A percentile compares a stretch with the other conserved stretches of the same genome.
These are phyloP conservation scores for Ernsta delagoae DNA, from an alignment of 2,888 invertebrate species.

Conservation along the genomic window DNA sequence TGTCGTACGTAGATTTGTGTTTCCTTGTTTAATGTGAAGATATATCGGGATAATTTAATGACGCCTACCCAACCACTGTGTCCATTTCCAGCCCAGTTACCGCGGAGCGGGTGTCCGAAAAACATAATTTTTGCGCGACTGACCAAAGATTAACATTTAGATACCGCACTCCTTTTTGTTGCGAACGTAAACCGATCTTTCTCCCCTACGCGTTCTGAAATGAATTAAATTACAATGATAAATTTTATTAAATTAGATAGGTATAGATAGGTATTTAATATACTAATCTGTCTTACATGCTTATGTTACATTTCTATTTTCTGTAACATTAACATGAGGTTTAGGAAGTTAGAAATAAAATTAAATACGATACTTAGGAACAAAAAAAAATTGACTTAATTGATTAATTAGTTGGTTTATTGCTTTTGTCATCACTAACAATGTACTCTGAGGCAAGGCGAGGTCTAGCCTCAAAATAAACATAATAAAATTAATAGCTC, in stretches of 20 bases:
- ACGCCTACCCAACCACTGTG: conserved; percentile 57
- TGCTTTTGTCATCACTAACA: too few relatives aligned
- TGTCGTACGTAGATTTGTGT: not conserved
- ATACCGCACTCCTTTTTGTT: conserved; percentile 76
- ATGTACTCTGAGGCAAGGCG: not conserved
- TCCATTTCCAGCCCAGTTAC: conserved; percentile 67
- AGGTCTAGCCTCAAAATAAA: conserved; percentile 44
- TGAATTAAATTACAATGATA: conserved; percentile 24
- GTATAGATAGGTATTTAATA: too few relatives aligned
- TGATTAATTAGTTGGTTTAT: too few relatives aligned
- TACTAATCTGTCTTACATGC: too few relatives aligned
- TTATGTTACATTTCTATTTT: too few relatives aligned
- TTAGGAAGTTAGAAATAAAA: too few relatives aligned
- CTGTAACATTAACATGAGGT: too few relatives aligned
- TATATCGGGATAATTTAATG: conserved; percentile 57
- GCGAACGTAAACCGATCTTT: conserved; percentile 61
- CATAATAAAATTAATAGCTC: conserved; percentile 56
- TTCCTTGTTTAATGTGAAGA: conserved; percentile 5
- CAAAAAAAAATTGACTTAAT: too few relatives aligned
- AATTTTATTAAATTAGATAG: too few relatives aligned
- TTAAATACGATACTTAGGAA: too few relatives aligned
- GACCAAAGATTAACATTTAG: conserved; percentile 84
- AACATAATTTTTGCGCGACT: conserved; percentile 84
- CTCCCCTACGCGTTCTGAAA: conserved; percentile 55
- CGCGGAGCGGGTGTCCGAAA: conserved; percentile 70